Evolutionary conservation across 1,140 invertebrate genomes (phyloP).

Genomic region (Pristionchus pacificus): DNA sequence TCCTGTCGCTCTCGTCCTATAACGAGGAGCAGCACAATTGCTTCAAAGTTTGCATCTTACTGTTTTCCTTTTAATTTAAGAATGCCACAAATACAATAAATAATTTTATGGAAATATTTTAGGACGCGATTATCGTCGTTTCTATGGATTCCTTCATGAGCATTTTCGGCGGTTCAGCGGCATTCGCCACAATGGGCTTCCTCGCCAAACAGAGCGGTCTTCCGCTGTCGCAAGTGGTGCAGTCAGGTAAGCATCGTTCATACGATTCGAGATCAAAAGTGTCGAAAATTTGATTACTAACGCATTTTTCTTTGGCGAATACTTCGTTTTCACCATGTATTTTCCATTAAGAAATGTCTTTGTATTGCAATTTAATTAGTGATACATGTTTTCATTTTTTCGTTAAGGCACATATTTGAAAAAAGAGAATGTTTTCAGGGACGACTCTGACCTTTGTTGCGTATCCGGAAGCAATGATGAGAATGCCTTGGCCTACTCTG

Average conservation of each 20-base stretch:
- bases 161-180: constrained; percentile 63
- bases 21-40: constrained; percentile 16
- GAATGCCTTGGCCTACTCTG: constrained; percentile 60
- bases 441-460: constrained; percentile 49
- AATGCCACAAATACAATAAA: too few relatives aligned
- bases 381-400: too few relatives aligned
- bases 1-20: constrained; percentile 15
- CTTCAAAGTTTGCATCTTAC: neutral
- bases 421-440: too few relatives aligned
- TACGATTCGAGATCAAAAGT: too few relatives aligned
- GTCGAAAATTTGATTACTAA: too few relatives aligned
- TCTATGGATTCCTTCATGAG: constrained; percentile 68
- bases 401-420: too few relatives aligned
- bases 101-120: too few relatives aligned
- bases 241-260: constrained; percentile 64
- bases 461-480: constrained; percentile 58
- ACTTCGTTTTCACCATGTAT: too few relatives aligned
- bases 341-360: too few relatives aligned
- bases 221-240: constrained; percentile 64
- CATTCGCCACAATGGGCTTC: constrained; percentile 68
- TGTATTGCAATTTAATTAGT: too few relatives aligned
- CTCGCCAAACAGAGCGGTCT: constrained; percentile 61
- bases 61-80: neutral
- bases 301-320: too few relatives aligned
- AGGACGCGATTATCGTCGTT: constrained; percentile 68